Conservation (phyloP, 2,888 invertebrate species). For the Polia nebulosa region DNA sequence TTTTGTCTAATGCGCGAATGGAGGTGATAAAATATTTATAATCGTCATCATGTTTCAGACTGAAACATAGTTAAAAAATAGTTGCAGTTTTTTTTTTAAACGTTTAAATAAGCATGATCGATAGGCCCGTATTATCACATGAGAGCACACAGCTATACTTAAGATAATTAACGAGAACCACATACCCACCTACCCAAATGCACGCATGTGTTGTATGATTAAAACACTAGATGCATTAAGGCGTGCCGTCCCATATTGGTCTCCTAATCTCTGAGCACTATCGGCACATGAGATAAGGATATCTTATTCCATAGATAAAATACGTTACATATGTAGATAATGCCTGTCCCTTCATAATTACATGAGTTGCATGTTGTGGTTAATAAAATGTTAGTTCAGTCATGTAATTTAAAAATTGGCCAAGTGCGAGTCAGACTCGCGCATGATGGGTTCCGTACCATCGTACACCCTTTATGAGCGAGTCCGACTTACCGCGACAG, state of each 20-base stretch:
- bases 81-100: no score
- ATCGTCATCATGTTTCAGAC: no score
- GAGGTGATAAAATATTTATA: no score
- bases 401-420: no score
- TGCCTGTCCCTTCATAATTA: conserved; percentile 23
- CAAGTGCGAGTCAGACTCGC: no score
- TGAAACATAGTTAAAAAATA: no score
- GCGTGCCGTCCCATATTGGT: conserved; percentile 37
- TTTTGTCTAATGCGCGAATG: no score
- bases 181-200: not conserved
- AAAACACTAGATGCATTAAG: conserved; percentile 28
- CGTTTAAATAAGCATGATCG: no score
- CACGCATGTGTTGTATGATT: conserved; percentile 1
- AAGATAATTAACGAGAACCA: not conserved
- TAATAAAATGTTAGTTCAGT: not conserved
- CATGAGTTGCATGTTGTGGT: not conserved
- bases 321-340: conserved; percentile 48
- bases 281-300: conserved; percentile 43
- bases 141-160: not conserved
- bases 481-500: no score
- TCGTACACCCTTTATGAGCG: no score
- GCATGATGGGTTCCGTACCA: no score
- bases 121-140: no score
- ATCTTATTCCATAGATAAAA: conserved; percentile 43
- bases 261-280: conserved; percentile 35